A percentile compares a stretch with the other conserved stretches of the same genome.
phyloP scores from a whole-genome alignment of 2,888 invertebrate species.

The Zhuqinia jingwanae region DNA sequence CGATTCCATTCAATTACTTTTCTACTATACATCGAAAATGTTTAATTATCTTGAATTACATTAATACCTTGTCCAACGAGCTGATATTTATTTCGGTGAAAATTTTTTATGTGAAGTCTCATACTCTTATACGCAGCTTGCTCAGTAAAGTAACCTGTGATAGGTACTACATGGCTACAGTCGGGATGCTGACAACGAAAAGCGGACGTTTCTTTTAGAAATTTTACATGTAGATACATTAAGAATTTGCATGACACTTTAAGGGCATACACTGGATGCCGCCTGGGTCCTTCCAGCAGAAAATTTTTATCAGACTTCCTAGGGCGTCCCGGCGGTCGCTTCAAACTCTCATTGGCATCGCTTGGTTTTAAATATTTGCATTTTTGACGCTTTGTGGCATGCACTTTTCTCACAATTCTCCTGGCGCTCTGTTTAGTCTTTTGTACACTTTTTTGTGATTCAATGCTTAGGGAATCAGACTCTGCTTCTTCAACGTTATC shows the following conservation, averaged over 20 bases:
- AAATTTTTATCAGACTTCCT: neutral
- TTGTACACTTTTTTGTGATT: too few relatives aligned
- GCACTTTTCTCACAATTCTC: too few relatives aligned
- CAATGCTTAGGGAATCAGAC: too few relatives aligned
- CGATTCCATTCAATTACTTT: too few relatives aligned
- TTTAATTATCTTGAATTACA: too few relatives aligned
- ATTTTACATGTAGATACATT: neutral
- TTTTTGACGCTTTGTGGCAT: too few relatives aligned
- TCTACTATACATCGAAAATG: too few relatives aligned
- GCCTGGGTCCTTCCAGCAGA: neutral
- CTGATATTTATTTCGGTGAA: neutral
- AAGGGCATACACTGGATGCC: neutral
- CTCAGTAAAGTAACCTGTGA: neutral
- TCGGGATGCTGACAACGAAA: neutral
- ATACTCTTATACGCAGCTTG: neutral
- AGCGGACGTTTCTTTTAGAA: neutral
- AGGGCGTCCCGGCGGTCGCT: too few relatives aligned
- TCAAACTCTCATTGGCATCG: too few relatives aligned
- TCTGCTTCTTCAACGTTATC: too few relatives aligned
- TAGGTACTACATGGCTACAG: neutral
- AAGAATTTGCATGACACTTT: neutral
- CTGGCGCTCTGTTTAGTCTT: too few relatives aligned
- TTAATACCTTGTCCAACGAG: neutral
- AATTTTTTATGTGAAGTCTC: neutral
- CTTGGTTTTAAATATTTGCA: too few relatives aligned